Conservation (phyloP, 2,888 invertebrate species). For the Agriopis marginaria region DNA sequence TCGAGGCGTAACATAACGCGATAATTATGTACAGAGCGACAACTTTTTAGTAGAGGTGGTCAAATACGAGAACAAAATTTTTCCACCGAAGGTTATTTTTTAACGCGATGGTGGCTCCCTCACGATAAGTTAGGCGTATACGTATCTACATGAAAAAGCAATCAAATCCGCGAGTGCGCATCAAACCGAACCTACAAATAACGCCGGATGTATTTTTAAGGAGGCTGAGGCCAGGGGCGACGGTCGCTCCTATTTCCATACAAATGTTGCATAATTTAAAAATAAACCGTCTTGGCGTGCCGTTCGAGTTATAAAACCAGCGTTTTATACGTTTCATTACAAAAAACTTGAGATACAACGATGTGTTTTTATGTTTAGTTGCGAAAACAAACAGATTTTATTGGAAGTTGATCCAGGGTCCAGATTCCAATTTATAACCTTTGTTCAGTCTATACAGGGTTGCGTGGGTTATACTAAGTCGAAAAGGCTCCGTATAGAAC, state of each 20-base stretch:
- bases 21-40: constrained; percentile 48
- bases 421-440: too few relatives aligned
- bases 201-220: constrained; percentile 79
- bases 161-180: constrained; percentile 74
- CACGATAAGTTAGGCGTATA: constrained; percentile 32
- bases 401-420: not conserved
- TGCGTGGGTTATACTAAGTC: too few relatives aligned
- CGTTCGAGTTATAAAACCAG: constrained; percentile 68
- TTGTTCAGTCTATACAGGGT: too few relatives aligned
- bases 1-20: constrained; percentile 45
- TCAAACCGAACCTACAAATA: constrained; percentile 79
- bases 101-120: not conserved
- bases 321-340: constrained; percentile 61
- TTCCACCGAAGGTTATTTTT: not conserved
- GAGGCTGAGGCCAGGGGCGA: constrained; percentile 65
- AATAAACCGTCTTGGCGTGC: constrained; percentile 63
- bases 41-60: not conserved
- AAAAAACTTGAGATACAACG: constrained; percentile 30
- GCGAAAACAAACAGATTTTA: not conserved
- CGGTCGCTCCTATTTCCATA: constrained; percentile 77
- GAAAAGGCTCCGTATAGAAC: too few relatives aligned
- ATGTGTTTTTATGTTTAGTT: constrained; percentile 19
- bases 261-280: constrained; percentile 85
- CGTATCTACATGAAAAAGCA: constrained; percentile 80
- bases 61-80: not conserved